These are phyloP conservation scores for Carpatolechia fugitivella DNA, from an alignment of 2,888 invertebrate species.

Conservation along the genomic window DNA sequence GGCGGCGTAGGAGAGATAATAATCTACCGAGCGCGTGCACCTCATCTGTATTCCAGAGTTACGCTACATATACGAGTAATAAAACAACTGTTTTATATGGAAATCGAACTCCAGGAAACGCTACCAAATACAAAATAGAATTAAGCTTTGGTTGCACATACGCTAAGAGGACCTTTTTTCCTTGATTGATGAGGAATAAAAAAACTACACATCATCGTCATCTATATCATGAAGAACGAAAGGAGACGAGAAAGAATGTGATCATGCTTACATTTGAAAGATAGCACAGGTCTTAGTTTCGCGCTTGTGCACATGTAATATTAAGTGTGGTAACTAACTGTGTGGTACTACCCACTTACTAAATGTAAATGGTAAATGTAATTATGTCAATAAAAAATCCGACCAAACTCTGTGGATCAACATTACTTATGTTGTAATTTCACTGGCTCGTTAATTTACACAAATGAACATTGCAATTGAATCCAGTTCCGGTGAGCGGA, in stretches of 20 bases:
- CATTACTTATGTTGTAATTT: neutral
- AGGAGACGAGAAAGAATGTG: too few relatives aligned
- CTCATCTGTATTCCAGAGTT: slow-evolving; percentile 5
- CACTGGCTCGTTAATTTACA: neutral
- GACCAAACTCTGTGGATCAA: neutral
- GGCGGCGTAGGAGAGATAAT: slow-evolving; percentile 1
- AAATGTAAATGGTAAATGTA: too few relatives aligned
- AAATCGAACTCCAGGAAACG: neutral
- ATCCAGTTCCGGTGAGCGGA: neutral
- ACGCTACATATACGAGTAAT: neutral
- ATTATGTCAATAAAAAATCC: too few relatives aligned
- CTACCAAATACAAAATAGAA: neutral
- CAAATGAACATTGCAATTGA: slow-evolving; percentile 8
- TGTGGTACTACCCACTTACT: too few relatives aligned
- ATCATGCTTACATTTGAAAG: too few relatives aligned
- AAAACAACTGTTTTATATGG: slow-evolving; percentile 8
- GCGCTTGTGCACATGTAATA: too few relatives aligned
- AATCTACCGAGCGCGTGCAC: slow-evolving; percentile 3
- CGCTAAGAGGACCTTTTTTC: too few relatives aligned
- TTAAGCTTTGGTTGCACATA: neutral
- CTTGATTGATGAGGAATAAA: too few relatives aligned
- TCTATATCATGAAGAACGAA: too few relatives aligned
- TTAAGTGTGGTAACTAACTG: too few relatives aligned
- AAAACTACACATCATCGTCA: too few relatives aligned
- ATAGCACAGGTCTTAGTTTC: too few relatives aligned